phyloP scores from a whole-genome alignment of 2,113 vertebrate species.

The Engystomops pustulosus region DNA sequence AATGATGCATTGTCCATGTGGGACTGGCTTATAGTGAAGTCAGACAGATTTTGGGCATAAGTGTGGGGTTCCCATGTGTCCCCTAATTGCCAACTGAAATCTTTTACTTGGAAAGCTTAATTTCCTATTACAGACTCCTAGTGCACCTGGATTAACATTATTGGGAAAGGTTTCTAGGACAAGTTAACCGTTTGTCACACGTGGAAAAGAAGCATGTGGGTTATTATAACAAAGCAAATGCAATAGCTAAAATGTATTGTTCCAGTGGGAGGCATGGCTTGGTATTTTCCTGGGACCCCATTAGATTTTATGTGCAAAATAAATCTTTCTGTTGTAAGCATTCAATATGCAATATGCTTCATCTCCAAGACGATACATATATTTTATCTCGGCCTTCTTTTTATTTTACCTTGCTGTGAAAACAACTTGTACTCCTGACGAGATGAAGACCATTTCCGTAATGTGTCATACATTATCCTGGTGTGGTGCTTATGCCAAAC shows the following conservation, averaged over 20 bases:
- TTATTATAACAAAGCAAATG: neutral
- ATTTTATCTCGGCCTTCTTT: neutral
- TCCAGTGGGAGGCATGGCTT: neutral
- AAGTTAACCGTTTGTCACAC: neutral
- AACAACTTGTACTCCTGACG: neutral
- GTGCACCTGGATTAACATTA: slow-evolving; percentile 19
- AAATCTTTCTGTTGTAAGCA: neutral
- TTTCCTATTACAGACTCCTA: slow-evolving; percentile 13
- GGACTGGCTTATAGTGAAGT: neutral
- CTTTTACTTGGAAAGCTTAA: slow-evolving; percentile 22
- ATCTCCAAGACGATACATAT: neutral
- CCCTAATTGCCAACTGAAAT: slow-evolving; percentile 19
- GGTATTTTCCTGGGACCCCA: neutral
- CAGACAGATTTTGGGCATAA: slow-evolving; percentile 8
- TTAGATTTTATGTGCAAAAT: neutral
- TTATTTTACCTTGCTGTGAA: neutral
- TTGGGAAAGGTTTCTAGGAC: neutral
- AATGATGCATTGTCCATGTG: slow-evolving; percentile 2
- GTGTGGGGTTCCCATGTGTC: neutral
- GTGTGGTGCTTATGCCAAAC: slow-evolving; percentile 7
- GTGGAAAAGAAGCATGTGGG: neutral
- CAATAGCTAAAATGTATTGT: neutral
- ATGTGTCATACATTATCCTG: slow-evolving; percentile 37
- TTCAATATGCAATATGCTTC: neutral
- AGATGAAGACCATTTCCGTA: slow-evolving; percentile 18